Base-by-base conservation (phyloP, 2,888 invertebrate genomes). In the Chrysodeixis includens region DNA sequence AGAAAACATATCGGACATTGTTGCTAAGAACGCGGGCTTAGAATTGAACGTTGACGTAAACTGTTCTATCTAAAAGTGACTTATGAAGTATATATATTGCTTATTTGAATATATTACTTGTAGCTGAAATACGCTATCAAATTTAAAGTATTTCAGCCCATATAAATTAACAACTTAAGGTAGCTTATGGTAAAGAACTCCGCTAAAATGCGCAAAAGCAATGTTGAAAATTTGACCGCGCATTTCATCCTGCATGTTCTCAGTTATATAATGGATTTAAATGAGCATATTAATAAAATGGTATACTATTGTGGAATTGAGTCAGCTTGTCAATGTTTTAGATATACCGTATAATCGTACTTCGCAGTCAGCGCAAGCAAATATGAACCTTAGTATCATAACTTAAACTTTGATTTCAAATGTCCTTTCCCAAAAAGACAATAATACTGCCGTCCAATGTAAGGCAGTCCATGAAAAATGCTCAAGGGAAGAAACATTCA, bases 391-490 rank as follows among this genome's bases (percentile, higher is more conserved):
- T n/a, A n/a, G 5, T n/a, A 7, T 40, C 14, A 5, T 40, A 0
- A 40, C 20, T 8, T 40, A 49, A 65, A 16, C 12, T 14, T 10
- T 35, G 12, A 35, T 18, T 16, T 46, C 2, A 9, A 49, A 10
- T 18, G 18, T 18, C 16, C 16, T 30, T 46, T 57, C 30, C 32
- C 18, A 55, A 52, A n/a, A 14, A 22, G 76, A 70, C 76, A 69
- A 62, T 75, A 75, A 70, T 30, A 55, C 61, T 64, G 71, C 61
- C 59, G 62, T 74, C 62, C 59, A 30, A 5, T 22, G n/a, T 12
- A 18, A 32, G 68, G 58, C 61, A 62, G 61, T 46, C 30, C 14
- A 18, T 51, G 26, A 49, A 54, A 40, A 51, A 51, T 20, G 63
- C 71, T 70, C 57, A 40, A 40, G n/a, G 7, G n/a, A 40, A 40